Evolutionary conservation across 2,113 vertebrate species (phyloP), one percentile per base, ranked within the genome.

Genomic region (Aegotheles bennettii): DNA sequence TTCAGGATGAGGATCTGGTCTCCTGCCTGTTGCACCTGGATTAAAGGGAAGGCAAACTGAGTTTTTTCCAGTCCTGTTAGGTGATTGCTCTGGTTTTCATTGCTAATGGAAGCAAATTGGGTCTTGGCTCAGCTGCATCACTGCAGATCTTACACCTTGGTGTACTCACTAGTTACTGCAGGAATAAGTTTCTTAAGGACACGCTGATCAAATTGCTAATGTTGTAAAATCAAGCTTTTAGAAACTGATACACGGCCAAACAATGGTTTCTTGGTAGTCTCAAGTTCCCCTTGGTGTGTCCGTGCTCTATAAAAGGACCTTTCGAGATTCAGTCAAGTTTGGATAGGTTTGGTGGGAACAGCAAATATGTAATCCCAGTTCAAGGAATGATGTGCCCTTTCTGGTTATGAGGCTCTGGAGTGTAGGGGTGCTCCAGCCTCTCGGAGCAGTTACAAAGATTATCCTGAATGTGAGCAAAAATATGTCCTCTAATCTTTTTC

Each of bases 401-500:
- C 28, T 85, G 48, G 8, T 78, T 54, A 36, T 31, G 43, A 57
- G 54, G 42, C 45, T 9, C 20, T 70, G 63, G 71, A 95, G 75
- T 19, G 6, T 19, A 40, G 38, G 20, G 19, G 13, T 78, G 80
- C 36, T 85, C 7, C 2, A 3, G 60, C 69, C 57, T 77, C 65
- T 70, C 75, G 43, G 18, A 69, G 23, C 14, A 0, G 28, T 64
- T 90, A 43, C 38, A 59, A n/a, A 43, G 67, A 63, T 88, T n/a
- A 23, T 90, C 47, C 68, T 73, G 59, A 73, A 29, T 16, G 6
- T 1, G 2, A 42, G 24, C 23, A 50, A 57, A 93, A 89, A 73
- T 31, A 87, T 51, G 42, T 97, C 80, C 59, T 51, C 35, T 63
- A 56, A 0, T 86, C 82, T 95, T 78, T 51, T 95, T 95, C 91